Conservation (phyloP, 64 coral and sea anemone genomes). For the Stichodactyla helianthus region DNA sequence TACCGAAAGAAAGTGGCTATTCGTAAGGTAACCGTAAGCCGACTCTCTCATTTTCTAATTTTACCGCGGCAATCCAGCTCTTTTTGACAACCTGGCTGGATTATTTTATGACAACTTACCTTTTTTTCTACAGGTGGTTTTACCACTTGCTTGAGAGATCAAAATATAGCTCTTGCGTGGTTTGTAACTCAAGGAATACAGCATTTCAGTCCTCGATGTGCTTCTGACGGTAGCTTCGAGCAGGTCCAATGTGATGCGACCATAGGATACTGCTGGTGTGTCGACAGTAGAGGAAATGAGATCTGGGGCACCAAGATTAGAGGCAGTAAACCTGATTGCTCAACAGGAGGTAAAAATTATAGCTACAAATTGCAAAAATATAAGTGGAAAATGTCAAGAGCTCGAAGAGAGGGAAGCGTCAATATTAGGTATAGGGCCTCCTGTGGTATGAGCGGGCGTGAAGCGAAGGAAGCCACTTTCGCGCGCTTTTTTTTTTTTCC, state of each 20-base stretch:
- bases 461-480: no score
- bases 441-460: no score
- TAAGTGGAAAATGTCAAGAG: no score
- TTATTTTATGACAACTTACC: no score
- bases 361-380: neutral
- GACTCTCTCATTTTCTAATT: no score
- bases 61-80: no score
- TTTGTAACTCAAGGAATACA: slow-evolving; percentile 7
- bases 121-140: slow-evolving; percentile 12
- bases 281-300: slow-evolving; percentile 65
- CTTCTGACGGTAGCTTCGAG: slow-evolving; percentile 55
- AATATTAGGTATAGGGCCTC: no score
- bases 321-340: slow-evolving; percentile 42
- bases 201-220: slow-evolving; percentile 58
- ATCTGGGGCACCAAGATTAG: slow-evolving; percentile 57
- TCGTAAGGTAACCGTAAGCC: no score
- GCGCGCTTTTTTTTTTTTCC: no score
- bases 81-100: no score
- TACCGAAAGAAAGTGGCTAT: neutral
- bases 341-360: slow-evolving; percentile 38
- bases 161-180: slow-evolving; percentile 50
- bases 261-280: slow-evolving; percentile 89
- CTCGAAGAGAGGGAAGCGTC: no score
- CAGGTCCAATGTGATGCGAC: slow-evolving; percentile 61
- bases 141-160: slow-evolving; percentile 31